Percentiles rank a stretch among this genome's conserved stretches.
These are phyloP conservation scores for Rachycentron canadum DNA, from an alignment of 2,797 vertebrate genomes.

Conservation along the genomic window DNA sequence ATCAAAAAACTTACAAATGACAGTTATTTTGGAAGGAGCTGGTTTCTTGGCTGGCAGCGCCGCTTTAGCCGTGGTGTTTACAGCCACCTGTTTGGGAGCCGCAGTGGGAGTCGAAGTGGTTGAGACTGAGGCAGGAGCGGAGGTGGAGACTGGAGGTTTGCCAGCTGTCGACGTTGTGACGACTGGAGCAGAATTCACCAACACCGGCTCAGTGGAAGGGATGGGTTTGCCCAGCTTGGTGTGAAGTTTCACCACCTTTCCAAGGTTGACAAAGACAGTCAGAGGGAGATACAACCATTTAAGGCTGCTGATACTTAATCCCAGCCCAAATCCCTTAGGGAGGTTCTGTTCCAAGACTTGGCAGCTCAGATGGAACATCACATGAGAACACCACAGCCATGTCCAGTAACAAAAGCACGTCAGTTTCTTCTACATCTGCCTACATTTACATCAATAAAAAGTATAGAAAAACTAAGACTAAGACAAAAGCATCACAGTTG, in stretches of 20 bases:
- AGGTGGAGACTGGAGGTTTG: constrained; percentile 57
- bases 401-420: constrained; percentile 11
- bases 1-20: constrained; percentile 78
- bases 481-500: constrained; percentile 12
- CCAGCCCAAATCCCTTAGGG: constrained; percentile 36
- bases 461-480: background rate
- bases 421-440: constrained; percentile 4
- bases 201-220: constrained; percentile 85
- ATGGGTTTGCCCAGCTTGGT: constrained; percentile 91
- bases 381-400: constrained; percentile 16
- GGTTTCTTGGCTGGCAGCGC: constrained; percentile 72
- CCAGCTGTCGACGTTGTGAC: constrained; percentile 76
- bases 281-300: constrained; percentile 34
- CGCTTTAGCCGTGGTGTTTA: constrained; percentile 52
- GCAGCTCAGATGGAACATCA: constrained; percentile 48
- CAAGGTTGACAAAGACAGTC: constrained; percentile 51
- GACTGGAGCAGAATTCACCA: constrained; percentile 81
- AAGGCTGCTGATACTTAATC: constrained; percentile 48
- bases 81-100: constrained; percentile 53
- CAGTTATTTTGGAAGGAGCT: constrained; percentile 68
- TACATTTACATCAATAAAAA: constrained; percentile 17
- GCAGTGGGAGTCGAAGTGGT: constrained; percentile 49
- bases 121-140: constrained; percentile 40
- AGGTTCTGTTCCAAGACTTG: constrained; percentile 41
- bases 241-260: constrained; percentile 90